Evolutionary conservation across 2,113 vertebrate genomes (phyloP).

Genomic region (Plecturocebus donacophilus): DNA sequence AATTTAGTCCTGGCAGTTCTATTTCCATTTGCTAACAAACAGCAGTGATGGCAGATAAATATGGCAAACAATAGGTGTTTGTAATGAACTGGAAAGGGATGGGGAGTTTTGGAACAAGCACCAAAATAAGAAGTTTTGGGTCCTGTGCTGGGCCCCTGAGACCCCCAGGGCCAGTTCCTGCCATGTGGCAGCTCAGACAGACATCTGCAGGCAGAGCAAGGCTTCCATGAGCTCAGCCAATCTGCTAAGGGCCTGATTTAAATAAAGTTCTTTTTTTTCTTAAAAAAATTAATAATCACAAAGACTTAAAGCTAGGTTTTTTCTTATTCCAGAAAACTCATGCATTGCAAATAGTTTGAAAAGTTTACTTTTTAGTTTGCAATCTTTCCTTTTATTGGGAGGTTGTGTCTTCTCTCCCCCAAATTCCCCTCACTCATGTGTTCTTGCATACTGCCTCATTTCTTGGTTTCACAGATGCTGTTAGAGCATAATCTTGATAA

Average conservation of each 20-base stretch:
- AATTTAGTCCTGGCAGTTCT: conserved; percentile 90
- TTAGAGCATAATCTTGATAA: conserved; percentile 20
- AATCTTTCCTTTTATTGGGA: conserved; percentile 42
- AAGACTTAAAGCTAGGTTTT: conserved; percentile 76
- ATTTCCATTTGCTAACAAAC: conserved; percentile 93
- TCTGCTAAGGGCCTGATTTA: conserved; percentile 88
- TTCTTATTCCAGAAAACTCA: conserved; percentile 66
- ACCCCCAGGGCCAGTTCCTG: conserved; percentile 85
- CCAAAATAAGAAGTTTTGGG: conserved; percentile 84
- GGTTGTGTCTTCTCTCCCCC: background rate
- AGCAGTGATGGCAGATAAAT: conserved; percentile 93
- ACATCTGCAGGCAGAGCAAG: conserved; percentile 86
- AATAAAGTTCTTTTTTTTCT: conserved; percentile 83
- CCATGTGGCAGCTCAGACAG: conserved; percentile 88
- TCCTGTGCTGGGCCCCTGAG: conserved; percentile 84
- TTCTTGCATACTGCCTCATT: background rate
- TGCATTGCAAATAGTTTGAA: background rate
- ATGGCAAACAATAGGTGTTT: conserved; percentile 89
- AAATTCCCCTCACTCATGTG: background rate
- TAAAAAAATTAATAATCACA: conserved; percentile 61
- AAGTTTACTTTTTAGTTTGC: background rate
- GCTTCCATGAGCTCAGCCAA: conserved; percentile 84
- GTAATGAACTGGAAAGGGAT: conserved; percentile 90
- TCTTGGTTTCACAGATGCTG: background rate
- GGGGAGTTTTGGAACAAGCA: conserved; percentile 87